Conservation (phyloP, 2,888 invertebrate species). For the Rosalia funebris region DNA sequence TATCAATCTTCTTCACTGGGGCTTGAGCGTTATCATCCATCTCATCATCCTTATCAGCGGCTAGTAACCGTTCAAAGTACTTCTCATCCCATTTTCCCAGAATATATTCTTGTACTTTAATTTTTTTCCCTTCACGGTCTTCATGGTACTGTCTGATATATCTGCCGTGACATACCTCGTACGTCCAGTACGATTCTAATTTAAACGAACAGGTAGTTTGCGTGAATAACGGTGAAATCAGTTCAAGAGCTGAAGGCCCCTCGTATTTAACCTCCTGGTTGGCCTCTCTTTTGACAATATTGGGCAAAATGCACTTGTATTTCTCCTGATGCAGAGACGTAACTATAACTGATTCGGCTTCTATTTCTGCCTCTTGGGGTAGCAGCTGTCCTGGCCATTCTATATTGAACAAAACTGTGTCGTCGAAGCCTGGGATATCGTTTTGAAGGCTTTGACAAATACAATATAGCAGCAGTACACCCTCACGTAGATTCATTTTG, state of each 20-base stretch:
- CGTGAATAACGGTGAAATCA: conserved; percentile 80
- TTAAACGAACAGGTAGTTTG: conserved; percentile 81
- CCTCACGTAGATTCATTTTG: conserved; percentile 5
- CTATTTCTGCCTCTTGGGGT: conserved; percentile 60
- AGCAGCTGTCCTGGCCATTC: conserved; percentile 75
- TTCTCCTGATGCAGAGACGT: conserved; percentile 82
- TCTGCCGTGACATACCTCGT: conserved; percentile 94
- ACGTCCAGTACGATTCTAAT: conserved; percentile 94
- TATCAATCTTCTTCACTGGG: conserved; percentile 82
- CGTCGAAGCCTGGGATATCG: conserved; percentile 83
- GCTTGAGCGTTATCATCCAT: conserved; percentile 65
- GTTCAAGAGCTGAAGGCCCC: conserved; percentile 81
- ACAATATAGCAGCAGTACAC: background rate
- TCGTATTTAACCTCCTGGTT: conserved; percentile 71
- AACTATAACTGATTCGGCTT: conserved; percentile 72
- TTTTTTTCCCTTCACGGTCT: conserved; percentile 86
- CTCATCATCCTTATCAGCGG: conserved; percentile 65
- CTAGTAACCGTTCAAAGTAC: conserved; percentile 70
- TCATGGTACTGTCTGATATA: conserved; percentile 96
- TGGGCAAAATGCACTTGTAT: conserved; percentile 85
- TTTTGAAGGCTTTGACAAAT: conserved; percentile 28
- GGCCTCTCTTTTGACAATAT: conserved; percentile 68
- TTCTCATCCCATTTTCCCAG: conserved; percentile 81
- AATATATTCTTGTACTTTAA: conserved; percentile 85
- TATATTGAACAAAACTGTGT: conserved; percentile 81